Evolutionary conservation across 2,888 invertebrate species (phyloP), one percentile per base, ranked within the genome.

Genomic region (Candidula unifasciata): DNA sequence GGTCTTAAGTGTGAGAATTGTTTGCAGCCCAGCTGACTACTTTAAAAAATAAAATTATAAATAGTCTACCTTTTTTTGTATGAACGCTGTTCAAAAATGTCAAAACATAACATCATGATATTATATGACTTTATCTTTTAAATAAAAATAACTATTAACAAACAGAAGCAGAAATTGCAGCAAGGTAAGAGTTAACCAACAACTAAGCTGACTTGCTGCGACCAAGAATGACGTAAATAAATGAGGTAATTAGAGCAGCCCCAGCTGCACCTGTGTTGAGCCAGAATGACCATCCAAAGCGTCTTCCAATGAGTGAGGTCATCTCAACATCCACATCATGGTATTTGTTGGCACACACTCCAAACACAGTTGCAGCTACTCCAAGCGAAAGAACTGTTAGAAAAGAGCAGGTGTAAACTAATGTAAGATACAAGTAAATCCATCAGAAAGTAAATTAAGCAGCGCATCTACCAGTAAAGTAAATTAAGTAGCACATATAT

Each of bases 281-380:
- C 90, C 91, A 92, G 84, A 89, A 92, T 0, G 92, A 90, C 92
- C 92, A 92, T 35, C 90, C 89, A 68, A 91, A 90, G 0, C 81
- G 86, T 0, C 74, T 81, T 21, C 73, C 71, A 0, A 81, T 57
- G 21, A 71, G 24, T 13, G 76, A 35, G 35, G 78, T 84, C 84
- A 80, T 85, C 27, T 88, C 85, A 13, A 88, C 37, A 13, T 85
- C 87, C 16, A 88, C 89, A 2, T 84, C 82, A n/a, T 77, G 16
- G 35, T 85, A 79, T 27, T 82, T 85, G 85, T 88, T 86, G 52
- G 88, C 90, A 73, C 90, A 89, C 44, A 90, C 87, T 24, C 91
- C 92, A 76, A 91, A 92, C 37, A 91, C 86, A 21, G 89, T 86
- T 0, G 90, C 87, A 0, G 88, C 90, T 8, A 90, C 86, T 16